Percentiles rank a stretch among this genome's conserved stretches.
Conservation (phyloP, 2,888 invertebrate species). For the Andrena praecox region DNA sequence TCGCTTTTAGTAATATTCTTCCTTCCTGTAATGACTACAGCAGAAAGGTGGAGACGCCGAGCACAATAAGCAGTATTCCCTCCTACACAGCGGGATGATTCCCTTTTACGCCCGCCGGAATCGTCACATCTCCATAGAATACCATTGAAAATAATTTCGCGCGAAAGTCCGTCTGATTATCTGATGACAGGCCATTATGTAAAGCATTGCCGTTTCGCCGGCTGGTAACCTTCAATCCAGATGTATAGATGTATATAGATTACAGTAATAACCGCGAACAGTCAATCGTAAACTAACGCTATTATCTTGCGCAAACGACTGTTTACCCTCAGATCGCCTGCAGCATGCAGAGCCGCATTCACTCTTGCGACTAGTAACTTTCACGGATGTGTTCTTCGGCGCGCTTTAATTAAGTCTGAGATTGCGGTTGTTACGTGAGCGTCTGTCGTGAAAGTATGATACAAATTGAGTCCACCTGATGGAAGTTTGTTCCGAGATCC, state of each 20-base stretch:
- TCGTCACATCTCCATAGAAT: conserved; percentile 37
- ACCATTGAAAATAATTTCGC: conserved; percentile 30
- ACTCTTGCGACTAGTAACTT: background rate
- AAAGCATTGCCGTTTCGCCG: conserved; percentile 26
- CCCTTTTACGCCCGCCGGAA: conserved; percentile 18
- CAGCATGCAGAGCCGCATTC: background rate
- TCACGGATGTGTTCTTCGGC: background rate
- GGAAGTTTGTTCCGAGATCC: background rate
- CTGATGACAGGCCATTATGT: conserved; percentile 46
- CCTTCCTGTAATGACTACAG: conserved; percentile 34
- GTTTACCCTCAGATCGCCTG: background rate
- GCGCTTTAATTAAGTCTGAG: conserved; percentile 12
- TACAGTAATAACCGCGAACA: conserved; percentile 26
- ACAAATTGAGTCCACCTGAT: background rate
- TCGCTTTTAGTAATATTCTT: conserved; percentile 38
- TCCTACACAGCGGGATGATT: conserved; percentile 32
- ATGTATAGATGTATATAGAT: conserved; percentile 9
- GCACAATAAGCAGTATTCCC: conserved; percentile 26
- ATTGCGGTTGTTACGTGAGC: conserved; percentile 23
- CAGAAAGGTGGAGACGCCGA: conserved; percentile 26
- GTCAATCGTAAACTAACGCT: conserved; percentile 13
- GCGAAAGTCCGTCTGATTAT: conserved; percentile 27
- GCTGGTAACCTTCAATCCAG: conserved; percentile 14
- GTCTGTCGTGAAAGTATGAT: conserved; percentile 12
- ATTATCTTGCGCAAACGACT: conserved; percentile 20